Base-by-base conservation (phyloP, 2,888 invertebrate genomes). In the Strigamia crassipes region DNA sequence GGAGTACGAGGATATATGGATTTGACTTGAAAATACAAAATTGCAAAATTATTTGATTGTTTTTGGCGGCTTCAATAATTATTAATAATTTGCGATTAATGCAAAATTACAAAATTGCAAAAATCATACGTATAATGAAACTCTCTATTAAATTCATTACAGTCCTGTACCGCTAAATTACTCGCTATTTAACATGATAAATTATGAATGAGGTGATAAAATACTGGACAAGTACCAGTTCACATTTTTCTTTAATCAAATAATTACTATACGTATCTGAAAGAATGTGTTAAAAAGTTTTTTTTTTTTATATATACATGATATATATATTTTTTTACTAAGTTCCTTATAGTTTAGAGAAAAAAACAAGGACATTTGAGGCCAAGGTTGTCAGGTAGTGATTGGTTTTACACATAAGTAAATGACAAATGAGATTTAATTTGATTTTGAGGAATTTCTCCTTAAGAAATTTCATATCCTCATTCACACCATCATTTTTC, bases 381-480 rank as follows among this genome's bases (percentile, higher is more conserved):
- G 61, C 61, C 61, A 61, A 61, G 61, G 61, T 61, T 61, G 61
- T 61, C 61, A 61, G 23, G 61, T 61, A 61, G 61, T 61, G 61
- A 61, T 61, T 61, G 61, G 61, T 61, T 61, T 61, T 61, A 61
- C 61, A 61, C 61, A 61, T 18, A 61, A 8, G 10, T 61, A 61
- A 61, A 18, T 61, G 61, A 61, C 61, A 61, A 61, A 23, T 61
- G 18, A 6, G 34, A 4, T 61, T 61, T 61, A 18, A 61, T 61
- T 61, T 23, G 61, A 61, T 61, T 61, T 61, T 61, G 21, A 10
- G 61, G 61, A 61, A 61, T 61, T 23, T 21, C 15, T 46, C 10
- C 41, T 15, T 46, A 46, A 46, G 12, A 46, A 46, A 46, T 46
- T 46, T 12, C 15, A 13, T 46, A 13, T 6, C 1, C 12, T 46